Evolutionary conservation across 2,113 vertebrate genomes (phyloP).

Genomic region (Crotophaga sulcirostris): DNA sequence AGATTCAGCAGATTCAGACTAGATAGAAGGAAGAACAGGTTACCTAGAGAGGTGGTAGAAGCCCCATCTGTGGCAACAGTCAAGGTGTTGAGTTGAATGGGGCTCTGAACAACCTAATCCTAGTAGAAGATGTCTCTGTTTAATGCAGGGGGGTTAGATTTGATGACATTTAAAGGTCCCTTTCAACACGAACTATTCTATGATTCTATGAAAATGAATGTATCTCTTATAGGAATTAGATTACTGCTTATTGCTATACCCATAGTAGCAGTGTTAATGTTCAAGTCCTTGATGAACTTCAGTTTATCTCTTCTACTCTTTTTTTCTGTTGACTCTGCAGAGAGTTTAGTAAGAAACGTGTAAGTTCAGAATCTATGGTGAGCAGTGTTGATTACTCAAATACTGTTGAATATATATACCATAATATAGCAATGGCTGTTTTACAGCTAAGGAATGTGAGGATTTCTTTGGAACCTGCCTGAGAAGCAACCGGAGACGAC

Average conservation of each 20-base stretch:
- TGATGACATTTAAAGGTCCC: too few relatives aligned
- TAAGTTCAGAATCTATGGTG: not conserved
- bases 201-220: not conserved
- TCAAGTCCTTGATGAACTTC: not conserved
- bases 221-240: not conserved
- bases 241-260: not conserved
- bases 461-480: not conserved
- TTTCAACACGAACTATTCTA: too few relatives aligned
- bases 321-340: not conserved
- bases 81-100: too few relatives aligned
- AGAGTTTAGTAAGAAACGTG: not conserved
- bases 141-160: too few relatives aligned
- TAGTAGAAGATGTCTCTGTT: too few relatives aligned
- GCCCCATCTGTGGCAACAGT: too few relatives aligned
- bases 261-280: not conserved
- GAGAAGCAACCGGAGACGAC: not conserved
- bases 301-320: not conserved
- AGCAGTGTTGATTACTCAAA: not conserved
- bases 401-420: not conserved
- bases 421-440: not conserved
- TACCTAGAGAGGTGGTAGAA: too few relatives aligned
- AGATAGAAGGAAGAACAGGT: too few relatives aligned
- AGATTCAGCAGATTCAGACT: too few relatives aligned
- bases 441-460: fast-evolving
- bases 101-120: too few relatives aligned